A percentile compares a stretch with the other conserved stretches of the same genome.
phyloP scores from a whole-genome alignment of 2,797 vertebrate species.

The Rhinophrynus dorsalis region DNA sequence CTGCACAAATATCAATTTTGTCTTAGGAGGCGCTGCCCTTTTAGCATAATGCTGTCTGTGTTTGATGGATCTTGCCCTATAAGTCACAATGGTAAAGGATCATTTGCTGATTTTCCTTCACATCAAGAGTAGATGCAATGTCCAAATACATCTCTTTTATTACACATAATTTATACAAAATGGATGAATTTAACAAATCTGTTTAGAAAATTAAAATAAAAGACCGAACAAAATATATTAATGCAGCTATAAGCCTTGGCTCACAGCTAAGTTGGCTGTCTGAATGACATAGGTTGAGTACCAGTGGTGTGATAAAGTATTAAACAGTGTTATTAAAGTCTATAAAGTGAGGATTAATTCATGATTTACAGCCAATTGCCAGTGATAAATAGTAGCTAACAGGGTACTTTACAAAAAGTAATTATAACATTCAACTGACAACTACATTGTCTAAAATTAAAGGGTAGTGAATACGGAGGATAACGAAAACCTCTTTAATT shows the following conservation, averaged over 20 bases:
- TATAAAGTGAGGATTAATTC: slow-evolving; percentile 21
- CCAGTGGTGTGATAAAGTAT: slow-evolving; percentile 20
- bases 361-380: slow-evolving; percentile 25
- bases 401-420: slow-evolving; percentile 21
- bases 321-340: slow-evolving; percentile 31
- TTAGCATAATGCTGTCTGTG: no score
- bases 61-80: no score
- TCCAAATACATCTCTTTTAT: not conserved
- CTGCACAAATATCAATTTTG: no score
- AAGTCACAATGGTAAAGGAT: no score
- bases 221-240: not conserved
- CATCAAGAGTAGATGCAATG: not conserved
- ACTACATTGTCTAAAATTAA: slow-evolving; percentile 29
- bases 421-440: slow-evolving; percentile 35
- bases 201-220: not conserved
- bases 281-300: slow-evolving; percentile 23
- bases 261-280: slow-evolving; percentile 2
- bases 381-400: slow-evolving; percentile 15
- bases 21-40: no score
- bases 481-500: slow-evolving; percentile 21
- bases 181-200: not conserved
- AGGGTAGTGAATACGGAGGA: not conserved
- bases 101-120: not conserved
- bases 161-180: not conserved
- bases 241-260: slow-evolving; percentile 9